Percentiles rank a stretch among this genome's conserved stretches.
Conservation (phyloP, 2,113 vertebrate genomes). For the Pseudonaja textilis region DNA sequence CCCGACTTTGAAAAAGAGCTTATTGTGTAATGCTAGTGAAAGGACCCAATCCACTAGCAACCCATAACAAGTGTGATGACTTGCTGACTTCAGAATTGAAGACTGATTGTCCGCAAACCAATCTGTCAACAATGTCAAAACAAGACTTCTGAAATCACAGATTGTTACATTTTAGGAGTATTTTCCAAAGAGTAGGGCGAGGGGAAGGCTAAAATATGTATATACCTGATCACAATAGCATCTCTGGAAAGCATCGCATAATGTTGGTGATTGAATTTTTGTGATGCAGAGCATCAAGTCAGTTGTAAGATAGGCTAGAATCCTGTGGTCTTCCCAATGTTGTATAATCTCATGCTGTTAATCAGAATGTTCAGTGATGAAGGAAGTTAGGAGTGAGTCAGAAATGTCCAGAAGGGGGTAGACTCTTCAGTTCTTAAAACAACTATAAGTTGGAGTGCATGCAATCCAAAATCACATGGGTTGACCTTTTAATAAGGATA, state of each 20-base stretch:
- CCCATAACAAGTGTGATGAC: conserved; percentile 33
- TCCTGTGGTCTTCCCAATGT: neutral
- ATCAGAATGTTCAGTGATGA: neutral
- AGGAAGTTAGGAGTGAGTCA: neutral
- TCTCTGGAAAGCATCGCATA: neutral
- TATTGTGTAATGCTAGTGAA: conserved; percentile 32
- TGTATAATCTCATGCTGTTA: neutral
- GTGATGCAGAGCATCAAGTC: neutral
- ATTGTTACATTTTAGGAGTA: conserved; percentile 32
- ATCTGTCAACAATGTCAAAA: conserved; percentile 40
- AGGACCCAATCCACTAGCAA: conserved; percentile 32
- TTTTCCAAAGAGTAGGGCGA: conserved; percentile 25
- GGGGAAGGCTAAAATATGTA: neutral
- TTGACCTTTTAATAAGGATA: neutral
- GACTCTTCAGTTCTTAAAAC: neutral
- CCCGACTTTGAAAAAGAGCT: conserved; percentile 5
- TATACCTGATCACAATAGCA: neutral
- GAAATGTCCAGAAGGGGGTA: neutral
- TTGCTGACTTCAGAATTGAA: conserved; percentile 42
- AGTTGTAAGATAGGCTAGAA: neutral
- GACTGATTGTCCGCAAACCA: conserved; percentile 50
- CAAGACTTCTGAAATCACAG: conserved; percentile 25
- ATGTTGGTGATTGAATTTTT: neutral
- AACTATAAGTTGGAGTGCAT: neutral
- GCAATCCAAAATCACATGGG: neutral